Base-by-base conservation (phyloP, 2,797 vertebrate species). In the Clamator glandarius region DNA sequence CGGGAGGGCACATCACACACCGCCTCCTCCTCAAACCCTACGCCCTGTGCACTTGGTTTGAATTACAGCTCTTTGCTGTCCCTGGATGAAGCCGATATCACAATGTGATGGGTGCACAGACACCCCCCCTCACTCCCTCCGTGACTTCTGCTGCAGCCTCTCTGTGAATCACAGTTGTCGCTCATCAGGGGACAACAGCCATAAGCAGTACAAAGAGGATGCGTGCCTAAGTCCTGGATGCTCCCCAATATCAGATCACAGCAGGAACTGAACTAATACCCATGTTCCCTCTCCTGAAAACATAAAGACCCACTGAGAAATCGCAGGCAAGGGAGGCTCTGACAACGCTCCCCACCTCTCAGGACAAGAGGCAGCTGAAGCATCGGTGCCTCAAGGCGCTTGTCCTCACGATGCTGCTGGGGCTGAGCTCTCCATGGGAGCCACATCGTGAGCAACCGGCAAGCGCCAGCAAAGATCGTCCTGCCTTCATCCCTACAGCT, bases 401-500 rank as follows among this genome's bases (percentile, higher is more conserved):
- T 75, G 59, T 59, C 29, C 41, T 63, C 5, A 6, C 0, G 1
- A 18, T 31, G n/a, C 83, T 63, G 44, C 36, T 5, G 59, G 69
- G 57, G 33, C 76, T 0, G 1, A 21, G 14, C 54, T 92, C 1
- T 0, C 33, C 0, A 2, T 36, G 55, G 67, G 67, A 85, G n/a
- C 74, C 80, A 63, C 8, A 0, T 68, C 4, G 0, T 17, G 35
- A 69, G 74, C 72, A 51, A 73, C n/a, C 5, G 2, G 51, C 3
- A 3, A 88, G 28, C 2, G 0, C 61, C 25, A 3, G 15, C 77
- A 54, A 20, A 81, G 80, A 36, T 85, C 67, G 29, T 55, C n/a
- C 59, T 77, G 82, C 91, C 93, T 81, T 69, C 75, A 33, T 95
- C 74, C 74, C 92, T 92, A 18, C 93, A 96, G 95, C 95, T 96